phyloP scores from a whole-genome alignment of 2,113 vertebrate genomes.

The Xenopus borealis region DNA sequence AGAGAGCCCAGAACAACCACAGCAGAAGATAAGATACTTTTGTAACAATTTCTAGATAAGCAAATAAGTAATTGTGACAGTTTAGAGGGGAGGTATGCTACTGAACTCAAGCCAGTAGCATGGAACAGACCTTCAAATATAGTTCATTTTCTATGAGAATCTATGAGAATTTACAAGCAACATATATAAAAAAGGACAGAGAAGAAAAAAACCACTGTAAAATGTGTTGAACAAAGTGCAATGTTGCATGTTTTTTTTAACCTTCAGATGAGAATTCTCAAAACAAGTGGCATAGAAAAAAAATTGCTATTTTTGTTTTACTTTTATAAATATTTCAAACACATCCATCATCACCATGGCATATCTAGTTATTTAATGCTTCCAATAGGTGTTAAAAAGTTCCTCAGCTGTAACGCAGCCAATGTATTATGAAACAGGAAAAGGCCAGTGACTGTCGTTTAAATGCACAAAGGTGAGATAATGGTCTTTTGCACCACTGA shows the following conservation, averaged over 20 bases:
- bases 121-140: too few species aligned
- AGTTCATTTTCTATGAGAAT: too few species aligned
- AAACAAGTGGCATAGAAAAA: constrained; percentile 39
- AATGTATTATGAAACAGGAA: constrained; percentile 77
- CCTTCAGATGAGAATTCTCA: constrained; percentile 14
- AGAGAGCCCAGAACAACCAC: too few species aligned
- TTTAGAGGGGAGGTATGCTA: too few species aligned
- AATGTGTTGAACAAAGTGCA: constrained; percentile 26
- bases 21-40: too few species aligned
- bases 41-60: too few species aligned
- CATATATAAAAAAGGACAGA: too few species aligned
- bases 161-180: too few species aligned
- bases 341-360: constrained; percentile 58
- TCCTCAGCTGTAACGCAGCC: constrained; percentile 65
- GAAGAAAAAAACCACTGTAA: background rate
- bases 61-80: too few species aligned
- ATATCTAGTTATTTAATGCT: constrained; percentile 57
- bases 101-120: too few species aligned
- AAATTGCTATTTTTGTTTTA: constrained; percentile 38
- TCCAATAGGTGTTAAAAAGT: constrained; percentile 75
- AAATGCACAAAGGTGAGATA: constrained; percentile 83
- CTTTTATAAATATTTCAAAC: constrained; percentile 63
- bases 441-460: constrained; percentile 70
- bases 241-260: constrained; percentile 11
- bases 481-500: constrained; percentile 79